Base-by-base conservation (phyloP, 2,113 vertebrate genomes). In the Microtus ochrogaster region DNA sequence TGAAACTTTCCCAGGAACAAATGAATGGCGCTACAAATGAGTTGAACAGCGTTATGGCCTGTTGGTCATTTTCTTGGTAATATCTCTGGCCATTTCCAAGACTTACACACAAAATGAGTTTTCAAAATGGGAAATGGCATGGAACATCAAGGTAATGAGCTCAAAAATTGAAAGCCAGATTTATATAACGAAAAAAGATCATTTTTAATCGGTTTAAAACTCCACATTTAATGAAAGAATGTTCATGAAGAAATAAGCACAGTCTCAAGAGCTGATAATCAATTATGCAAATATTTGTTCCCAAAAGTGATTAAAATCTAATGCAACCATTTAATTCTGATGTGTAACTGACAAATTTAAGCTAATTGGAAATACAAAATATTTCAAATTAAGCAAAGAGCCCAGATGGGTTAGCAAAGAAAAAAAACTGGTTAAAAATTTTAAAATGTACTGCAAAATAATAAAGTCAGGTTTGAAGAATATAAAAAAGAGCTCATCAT, bases 61-160 rank as follows among this genome's bases (percentile, higher is more conserved):
- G 52, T 93, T 92, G 92, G 90, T 81, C 70, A 93, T 97, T 88
- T 93, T 94, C 90, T 88, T 92, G 83, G 49, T 96, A 95, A 94
- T 95, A 85, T 92, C 93, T 91, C 93, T 55, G 78, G 96, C 94
- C 93, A 94, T 95, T 96, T 97, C 94, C 96, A 96, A 94, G 91
- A 68, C 66, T 66, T 44, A 74, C 93, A 89, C 65, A 90, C 58
- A 84, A 93, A 96, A 96, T 96, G 84, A 96, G 94, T 93, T 97
- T 97, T 96, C 78, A 95, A 93, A 94, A 92, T 93, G 79, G 63
- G 47, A 97, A 96, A 95, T 61, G 92, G 44, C 88, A 92, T 72
- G 90, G 95, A 94, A 94, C 95, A 96, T 94, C 93, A 95, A 82
- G 70, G 44, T 92, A 97, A 94, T 95, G 14, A 61, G 26, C 77